Evolutionary conservation across 2,113 vertebrate genomes (phyloP).

Genomic region (Bujurquina vittata): DNA sequence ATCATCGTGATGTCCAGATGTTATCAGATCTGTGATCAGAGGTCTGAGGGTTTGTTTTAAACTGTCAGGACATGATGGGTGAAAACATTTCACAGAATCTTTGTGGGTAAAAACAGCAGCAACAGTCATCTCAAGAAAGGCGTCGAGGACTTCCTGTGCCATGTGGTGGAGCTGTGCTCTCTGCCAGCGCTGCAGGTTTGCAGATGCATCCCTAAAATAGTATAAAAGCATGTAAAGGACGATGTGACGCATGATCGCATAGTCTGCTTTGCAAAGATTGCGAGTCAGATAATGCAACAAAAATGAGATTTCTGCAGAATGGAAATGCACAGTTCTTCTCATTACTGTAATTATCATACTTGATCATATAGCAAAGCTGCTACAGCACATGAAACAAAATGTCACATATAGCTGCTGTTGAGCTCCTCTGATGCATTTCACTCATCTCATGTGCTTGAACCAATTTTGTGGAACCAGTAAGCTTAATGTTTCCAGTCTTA

Average conservation of each 20-base stretch:
- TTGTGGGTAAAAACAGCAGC: not conserved
- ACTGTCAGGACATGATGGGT: fast-evolving
- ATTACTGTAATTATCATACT: not conserved
- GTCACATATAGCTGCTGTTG: not conserved
- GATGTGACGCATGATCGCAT: no score
- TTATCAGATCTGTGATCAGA: not conserved
- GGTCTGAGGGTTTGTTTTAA: not conserved
- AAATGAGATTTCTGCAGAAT: not conserved
- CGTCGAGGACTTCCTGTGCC: conserved; percentile 24
- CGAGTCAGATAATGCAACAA: not conserved
- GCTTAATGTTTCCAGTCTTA: not conserved
- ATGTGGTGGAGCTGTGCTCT: not conserved
- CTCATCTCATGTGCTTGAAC: not conserved
- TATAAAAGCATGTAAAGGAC: not conserved
- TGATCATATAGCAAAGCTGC: not conserved
- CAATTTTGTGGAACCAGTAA: not conserved
- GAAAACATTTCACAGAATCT: not conserved
- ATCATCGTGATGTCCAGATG: no score
- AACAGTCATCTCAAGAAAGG: not conserved
- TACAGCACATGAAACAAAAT: not conserved
- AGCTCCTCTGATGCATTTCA: not conserved
- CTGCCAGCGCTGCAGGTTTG: conserved; percentile 21
- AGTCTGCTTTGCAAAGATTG: not conserved
- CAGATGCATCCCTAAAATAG: conserved; percentile 28
- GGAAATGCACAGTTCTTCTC: not conserved